A percentile compares a stretch with the other conserved stretches of the same genome.
Evolutionary conservation across 2,797 vertebrate species (phyloP).

Genomic region (Nothura maculosa): DNA sequence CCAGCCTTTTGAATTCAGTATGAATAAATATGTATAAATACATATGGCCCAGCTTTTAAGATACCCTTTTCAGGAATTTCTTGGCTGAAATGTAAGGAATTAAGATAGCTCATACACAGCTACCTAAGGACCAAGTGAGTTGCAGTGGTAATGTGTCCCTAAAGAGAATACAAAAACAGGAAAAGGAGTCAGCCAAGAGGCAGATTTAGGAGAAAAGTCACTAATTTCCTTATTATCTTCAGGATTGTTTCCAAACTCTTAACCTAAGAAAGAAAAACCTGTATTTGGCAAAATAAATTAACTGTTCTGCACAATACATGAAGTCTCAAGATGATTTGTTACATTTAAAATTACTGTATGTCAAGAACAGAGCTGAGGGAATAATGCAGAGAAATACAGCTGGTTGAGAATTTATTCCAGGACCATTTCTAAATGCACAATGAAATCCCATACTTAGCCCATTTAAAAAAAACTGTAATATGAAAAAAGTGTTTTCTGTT

Average conservation of each 20-base stretch:
- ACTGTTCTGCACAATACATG: neutral
- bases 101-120: neutral
- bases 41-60: neutral
- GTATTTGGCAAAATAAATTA: slow-evolving; percentile 26
- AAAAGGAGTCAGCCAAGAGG: neutral
- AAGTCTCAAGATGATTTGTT: slow-evolving; percentile 25
- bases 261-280: slow-evolving; percentile 22
- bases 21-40: neutral
- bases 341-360: neutral
- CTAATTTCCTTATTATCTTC: slow-evolving; percentile 32
- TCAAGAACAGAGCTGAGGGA: neutral
- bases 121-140: neutral
- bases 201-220: neutral
- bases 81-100: neutral
- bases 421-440: neutral
- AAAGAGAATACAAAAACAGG: slow-evolving; percentile 22
- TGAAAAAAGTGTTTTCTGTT: neutral
- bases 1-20: neutral
- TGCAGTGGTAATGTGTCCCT: neutral
- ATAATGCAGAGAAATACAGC: slow-evolving; percentile 35
- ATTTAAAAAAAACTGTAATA: neutral
- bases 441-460: neutral
- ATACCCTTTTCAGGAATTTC: neutral
- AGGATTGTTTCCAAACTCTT: slow-evolving; percentile 24
- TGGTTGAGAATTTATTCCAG: slow-evolving; percentile 29